Evolutionary conservation across 2,888 invertebrate species (phyloP).

Genomic region (Malthinus flaveolus): DNA sequence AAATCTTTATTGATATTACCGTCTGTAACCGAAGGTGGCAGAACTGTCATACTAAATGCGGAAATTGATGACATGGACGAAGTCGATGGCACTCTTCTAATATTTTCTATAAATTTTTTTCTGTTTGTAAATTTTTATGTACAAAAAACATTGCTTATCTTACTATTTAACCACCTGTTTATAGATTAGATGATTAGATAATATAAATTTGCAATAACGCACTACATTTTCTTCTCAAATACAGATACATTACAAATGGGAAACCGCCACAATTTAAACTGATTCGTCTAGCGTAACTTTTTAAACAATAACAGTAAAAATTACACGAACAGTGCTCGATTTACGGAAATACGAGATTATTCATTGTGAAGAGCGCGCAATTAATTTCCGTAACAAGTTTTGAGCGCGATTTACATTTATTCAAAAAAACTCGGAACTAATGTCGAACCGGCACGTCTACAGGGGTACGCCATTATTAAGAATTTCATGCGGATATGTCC

Average conservation of each 20-base stretch:
- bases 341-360: slow-evolving; percentile 17
- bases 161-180: neutral
- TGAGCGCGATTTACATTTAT: neutral
- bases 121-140: neutral
- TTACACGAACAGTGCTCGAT: slow-evolving; percentile 15
- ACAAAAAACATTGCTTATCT: neutral
- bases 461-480: too few species aligned
- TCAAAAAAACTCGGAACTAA: neutral
- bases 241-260: neutral
- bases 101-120: slow-evolving; percentile 34
- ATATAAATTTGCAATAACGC: neutral
- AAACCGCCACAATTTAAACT: slow-evolving; percentile 10
- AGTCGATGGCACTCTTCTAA: slow-evolving; percentile 41
- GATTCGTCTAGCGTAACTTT: slow-evolving; percentile 16
- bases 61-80: slow-evolving; percentile 44
- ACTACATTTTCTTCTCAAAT: neutral
- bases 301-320: slow-evolving; percentile 21
- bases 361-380: slow-evolving; percentile 10
- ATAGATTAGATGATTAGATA: neutral
- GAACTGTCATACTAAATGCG: slow-evolving; percentile 45
- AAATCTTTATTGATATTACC: slow-evolving; percentile 10
- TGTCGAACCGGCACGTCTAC: too few species aligned
- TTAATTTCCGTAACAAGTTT: neutral
- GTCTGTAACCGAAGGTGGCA: slow-evolving; percentile 35
- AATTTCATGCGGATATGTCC: too few species aligned